Conservation (phyloP, 2,797 vertebrate species). For the Fratercula arctica region DNA sequence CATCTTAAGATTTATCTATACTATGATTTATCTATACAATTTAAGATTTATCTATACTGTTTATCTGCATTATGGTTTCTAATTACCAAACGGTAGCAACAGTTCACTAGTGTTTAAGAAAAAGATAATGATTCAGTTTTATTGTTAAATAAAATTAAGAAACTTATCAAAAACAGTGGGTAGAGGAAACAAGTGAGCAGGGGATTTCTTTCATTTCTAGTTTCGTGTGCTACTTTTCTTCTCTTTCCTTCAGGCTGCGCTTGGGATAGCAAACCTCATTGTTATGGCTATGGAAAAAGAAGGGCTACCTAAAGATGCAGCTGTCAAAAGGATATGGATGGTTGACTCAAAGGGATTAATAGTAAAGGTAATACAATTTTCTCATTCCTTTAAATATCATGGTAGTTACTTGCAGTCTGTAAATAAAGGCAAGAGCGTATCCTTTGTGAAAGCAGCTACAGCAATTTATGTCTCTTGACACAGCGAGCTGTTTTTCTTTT, state of each 20-base stretch:
- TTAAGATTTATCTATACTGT: neutral
- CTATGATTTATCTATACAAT: neutral
- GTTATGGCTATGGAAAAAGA: slow-evolving; percentile 96
- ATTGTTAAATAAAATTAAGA: neutral
- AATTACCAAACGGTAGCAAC: neutral
- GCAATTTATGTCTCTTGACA: neutral
- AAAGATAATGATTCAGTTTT: neutral
- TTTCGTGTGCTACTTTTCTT: neutral
- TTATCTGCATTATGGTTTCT: neutral
- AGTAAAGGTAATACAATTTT: slow-evolving; percentile 86
- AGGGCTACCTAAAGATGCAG: slow-evolving; percentile 80
- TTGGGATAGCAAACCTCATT: slow-evolving; percentile 95
- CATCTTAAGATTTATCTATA: neutral
- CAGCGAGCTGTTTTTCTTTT: neutral
- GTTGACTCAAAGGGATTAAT: slow-evolving; percentile 97
- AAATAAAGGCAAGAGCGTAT: neutral
- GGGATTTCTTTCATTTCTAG: neutral
- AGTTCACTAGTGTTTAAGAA: neutral
- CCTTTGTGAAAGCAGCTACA: neutral
- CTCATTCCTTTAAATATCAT: neutral
- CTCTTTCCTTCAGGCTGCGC: slow-evolving; percentile 84
- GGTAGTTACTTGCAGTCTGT: neutral
- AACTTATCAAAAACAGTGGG: neutral
- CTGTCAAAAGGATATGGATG: slow-evolving; percentile 94
- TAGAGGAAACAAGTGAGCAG: neutral